Evolutionary conservation across 2,888 invertebrate species (phyloP), one percentile per base, ranked within the genome.

Genomic region (Erebia epiphron): DNA sequence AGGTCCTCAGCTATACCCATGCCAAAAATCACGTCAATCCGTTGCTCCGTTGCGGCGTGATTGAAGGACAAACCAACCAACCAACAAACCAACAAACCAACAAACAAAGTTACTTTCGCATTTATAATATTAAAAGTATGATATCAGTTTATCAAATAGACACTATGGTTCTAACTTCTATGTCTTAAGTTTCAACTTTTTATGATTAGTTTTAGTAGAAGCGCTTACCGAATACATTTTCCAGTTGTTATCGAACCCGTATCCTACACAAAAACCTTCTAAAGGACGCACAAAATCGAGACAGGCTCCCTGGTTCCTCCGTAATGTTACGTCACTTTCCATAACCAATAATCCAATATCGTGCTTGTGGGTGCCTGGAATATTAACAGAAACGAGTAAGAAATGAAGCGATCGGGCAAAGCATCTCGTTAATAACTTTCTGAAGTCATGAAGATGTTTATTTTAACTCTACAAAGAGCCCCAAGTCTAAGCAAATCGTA

Each of bases 311-410:
- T 41, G 16, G 1, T 54, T 43, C 16, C 61, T 67, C 1, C 63
- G 70, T 61, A 66, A 74, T 1, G 57, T 50, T 4, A 75, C 76
- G 14, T 70, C 64, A 21, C 74, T 71, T 1, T 74, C 68, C 9
- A 77, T 50, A n/a, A 74, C 54, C 41, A 77, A 14, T 9, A 77
- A 46, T 1, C 75, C 76, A 35, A 71, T 76, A 62, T 77, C 77
- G 43, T 69, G 68, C 43, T 50, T 67, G 43, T 74, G 74, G 13
- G 69, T 68, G 2, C 76, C 77, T 77, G 18, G 54, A 71, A 63
- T 3, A 18, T 14, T 8, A 54, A 21, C 46, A 18, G 54, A 18
- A 54, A n/a, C 18, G 3, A 3, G 10, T 54, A 0, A 35, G 7
- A 35, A 35, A 35, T 35, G 0, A 35, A 7, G 35, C 35, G 35